phyloP scores from a whole-genome alignment of 2,888 invertebrate genomes.

The Apomyelois bistriatella region DNA sequence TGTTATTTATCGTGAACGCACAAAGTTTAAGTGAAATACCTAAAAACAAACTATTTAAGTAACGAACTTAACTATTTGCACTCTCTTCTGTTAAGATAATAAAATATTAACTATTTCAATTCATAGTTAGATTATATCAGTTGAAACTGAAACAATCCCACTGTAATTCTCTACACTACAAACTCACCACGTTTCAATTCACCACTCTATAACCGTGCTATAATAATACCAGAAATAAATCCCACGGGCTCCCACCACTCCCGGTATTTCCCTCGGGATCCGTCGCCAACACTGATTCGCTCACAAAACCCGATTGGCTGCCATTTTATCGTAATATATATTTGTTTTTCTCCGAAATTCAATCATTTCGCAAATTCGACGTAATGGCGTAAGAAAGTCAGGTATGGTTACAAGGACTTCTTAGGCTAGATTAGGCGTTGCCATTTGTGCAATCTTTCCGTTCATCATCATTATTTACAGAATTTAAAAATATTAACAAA shows the following conservation, averaged over 20 bases:
- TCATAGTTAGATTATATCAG: too few species aligned
- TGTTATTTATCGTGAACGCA: too few species aligned
- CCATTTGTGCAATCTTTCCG: too few species aligned
- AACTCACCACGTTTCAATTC: neutral
- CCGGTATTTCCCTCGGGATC: conserved; percentile 21
- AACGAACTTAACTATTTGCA: too few species aligned
- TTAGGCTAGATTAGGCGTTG: neutral
- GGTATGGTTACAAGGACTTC: neutral
- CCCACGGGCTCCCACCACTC: neutral
- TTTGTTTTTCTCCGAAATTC: conserved; percentile 21
- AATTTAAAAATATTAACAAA: too few species aligned
- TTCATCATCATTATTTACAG: too few species aligned
- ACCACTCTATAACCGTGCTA: neutral
- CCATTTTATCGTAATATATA: conserved; percentile 16
- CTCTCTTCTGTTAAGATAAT: too few species aligned
- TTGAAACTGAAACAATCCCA: neutral
- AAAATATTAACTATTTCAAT: too few species aligned
- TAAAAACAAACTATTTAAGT: too few species aligned
- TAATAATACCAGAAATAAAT: neutral
- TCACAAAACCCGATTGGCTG: conserved; percentile 17
- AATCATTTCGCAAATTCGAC: conserved; percentile 17
- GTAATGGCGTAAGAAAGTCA: conserved; percentile 11
- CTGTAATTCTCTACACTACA: neutral
- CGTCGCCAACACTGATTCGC: conserved; percentile 19
- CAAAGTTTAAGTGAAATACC: too few species aligned